Conservation (phyloP, 64 coral and sea anemone species). For the Dendrophyllia cribrosa region DNA sequence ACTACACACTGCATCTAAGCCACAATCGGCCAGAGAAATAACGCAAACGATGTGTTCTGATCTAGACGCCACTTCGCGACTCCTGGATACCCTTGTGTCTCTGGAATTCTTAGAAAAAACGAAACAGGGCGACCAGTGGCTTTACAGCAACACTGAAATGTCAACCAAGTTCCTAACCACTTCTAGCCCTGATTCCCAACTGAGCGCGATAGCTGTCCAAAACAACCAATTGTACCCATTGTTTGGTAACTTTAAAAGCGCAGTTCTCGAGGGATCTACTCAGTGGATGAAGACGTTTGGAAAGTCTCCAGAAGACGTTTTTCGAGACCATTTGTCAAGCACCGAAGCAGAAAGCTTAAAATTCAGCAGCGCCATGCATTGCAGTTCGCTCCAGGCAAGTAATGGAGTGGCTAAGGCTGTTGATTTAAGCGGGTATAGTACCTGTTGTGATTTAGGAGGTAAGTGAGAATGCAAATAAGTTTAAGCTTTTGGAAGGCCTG, state of each 20-base stretch:
- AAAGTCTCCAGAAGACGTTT: not conserved
- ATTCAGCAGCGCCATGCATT: not conserved
- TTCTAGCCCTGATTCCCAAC: not conserved
- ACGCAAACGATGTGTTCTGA: not conserved
- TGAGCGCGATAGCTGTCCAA: not conserved
- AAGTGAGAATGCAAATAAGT: not conserved
- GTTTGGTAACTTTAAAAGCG: not conserved
- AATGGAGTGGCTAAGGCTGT: not conserved
- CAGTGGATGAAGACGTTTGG: constrained; percentile 1
- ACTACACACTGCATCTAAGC: too few relatives aligned
- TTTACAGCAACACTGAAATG: not conserved
- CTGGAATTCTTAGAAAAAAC: constrained; percentile 3
- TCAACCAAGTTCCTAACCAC: not conserved
- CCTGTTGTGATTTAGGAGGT: constrained; percentile 7
- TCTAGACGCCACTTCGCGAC: not conserved
- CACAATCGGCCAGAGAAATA: not conserved
- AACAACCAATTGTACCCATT: not conserved
- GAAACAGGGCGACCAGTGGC: not conserved
- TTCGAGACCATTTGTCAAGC: not conserved
- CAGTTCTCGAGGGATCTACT: not conserved
- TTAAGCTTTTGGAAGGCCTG: too few relatives aligned
- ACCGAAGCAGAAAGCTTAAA: not conserved
- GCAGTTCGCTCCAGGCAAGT: not conserved
- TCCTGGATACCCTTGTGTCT: not conserved
- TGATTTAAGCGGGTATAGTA: not conserved